Percentiles rank a stretch among this genome's conserved stretches.
These are phyloP conservation scores for Conus canariensis DNA, from an alignment of 2,888 invertebrate species.

Conservation along the genomic window DNA sequence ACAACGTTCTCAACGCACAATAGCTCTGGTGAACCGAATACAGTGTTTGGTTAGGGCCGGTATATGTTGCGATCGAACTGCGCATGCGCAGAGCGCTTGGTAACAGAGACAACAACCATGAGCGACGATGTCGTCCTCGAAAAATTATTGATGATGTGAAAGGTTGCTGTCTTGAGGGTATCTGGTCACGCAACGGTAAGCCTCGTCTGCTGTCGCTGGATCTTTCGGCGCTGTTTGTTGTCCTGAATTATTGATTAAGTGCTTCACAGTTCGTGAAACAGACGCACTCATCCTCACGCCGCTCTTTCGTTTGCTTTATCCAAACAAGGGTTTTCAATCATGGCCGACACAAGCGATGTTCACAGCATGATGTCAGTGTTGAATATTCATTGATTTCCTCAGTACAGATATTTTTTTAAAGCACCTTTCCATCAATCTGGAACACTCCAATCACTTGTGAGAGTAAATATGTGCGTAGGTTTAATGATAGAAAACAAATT, in stretches of 20 bases:
- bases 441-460: background rate
- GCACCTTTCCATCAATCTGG: background rate
- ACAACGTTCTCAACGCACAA: too few species aligned
- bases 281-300: background rate
- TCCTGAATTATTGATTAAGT: constrained; percentile 8
- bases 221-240: background rate
- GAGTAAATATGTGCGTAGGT: too few species aligned
- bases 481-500: too few species aligned
- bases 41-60: background rate
- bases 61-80: background rate
- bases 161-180: constrained; percentile 23
- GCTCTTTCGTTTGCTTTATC: too few species aligned
- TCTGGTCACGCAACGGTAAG: constrained; percentile 41
- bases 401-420: background rate
- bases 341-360: background rate
- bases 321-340: background rate
- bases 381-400: background rate
- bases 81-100: constrained; percentile 29
- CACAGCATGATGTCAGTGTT: background rate
- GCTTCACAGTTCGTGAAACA: background rate
- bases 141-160: constrained; percentile 42
- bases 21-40: background rate
- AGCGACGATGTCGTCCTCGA: constrained; percentile 1
- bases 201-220: background rate
- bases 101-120: constrained; percentile 27